Percentiles rank a stretch among this genome's conserved stretches.
Evolutionary conservation across 2,113 vertebrate genomes (phyloP).

Genomic region (Cyanistes caeruleus): DNA sequence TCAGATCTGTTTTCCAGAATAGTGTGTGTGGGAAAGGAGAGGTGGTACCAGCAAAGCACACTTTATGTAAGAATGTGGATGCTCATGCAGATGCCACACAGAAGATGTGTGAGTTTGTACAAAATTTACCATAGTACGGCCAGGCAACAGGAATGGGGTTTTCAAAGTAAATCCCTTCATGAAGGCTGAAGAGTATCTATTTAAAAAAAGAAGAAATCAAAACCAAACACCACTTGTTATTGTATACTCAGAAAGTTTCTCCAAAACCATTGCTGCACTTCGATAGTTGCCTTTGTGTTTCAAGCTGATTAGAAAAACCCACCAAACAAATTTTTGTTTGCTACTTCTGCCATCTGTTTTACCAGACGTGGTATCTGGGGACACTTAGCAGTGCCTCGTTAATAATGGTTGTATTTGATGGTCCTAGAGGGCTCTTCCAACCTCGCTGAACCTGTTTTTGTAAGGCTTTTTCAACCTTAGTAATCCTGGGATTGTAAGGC

Average conservation of each 20-base stretch:
- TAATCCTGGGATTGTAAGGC: neutral
- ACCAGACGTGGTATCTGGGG: neutral
- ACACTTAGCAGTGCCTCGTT: neutral
- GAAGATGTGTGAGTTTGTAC: neutral
- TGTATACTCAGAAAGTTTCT: neutral
- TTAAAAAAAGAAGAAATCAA: neutral
- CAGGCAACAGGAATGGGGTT: neutral
- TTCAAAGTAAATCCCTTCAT: neutral
- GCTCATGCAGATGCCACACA: neutral
- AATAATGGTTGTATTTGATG: neutral
- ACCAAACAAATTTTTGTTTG: neutral
- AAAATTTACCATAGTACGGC: neutral
- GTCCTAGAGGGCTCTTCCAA: neutral
- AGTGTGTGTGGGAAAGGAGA: neutral
- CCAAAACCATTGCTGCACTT: neutral
- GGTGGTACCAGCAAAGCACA: neutral
- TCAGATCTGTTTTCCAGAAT: neutral
- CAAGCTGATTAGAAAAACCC: neutral
- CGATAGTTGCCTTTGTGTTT: neutral
- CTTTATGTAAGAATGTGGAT: neutral
- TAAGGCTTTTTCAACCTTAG: neutral
- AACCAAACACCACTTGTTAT: neutral
- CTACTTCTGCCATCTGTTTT: neutral
- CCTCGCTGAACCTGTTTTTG: neutral
- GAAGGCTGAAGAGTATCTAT: neutral